These are phyloP conservation scores for Palythoa grandiflora DNA, from an alignment of 92 coral and sea anemone genomes.

Conservation along the genomic window DNA sequence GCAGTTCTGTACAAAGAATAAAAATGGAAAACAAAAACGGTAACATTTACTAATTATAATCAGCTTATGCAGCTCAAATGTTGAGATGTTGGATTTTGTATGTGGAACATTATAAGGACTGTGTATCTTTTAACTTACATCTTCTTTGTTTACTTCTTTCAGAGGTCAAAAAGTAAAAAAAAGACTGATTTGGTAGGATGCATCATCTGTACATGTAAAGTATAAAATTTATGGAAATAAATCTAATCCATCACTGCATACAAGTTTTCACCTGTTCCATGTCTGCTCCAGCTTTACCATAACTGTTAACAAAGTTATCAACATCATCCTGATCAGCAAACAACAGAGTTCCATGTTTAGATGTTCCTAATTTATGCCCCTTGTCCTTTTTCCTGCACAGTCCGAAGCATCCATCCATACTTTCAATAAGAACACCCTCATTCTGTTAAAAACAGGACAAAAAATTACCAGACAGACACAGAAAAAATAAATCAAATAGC, in stretches of 20 bases:
- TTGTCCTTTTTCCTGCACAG: slow-evolving; percentile 66
- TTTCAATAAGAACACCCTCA: slow-evolving; percentile 59
- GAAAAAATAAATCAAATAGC: too few relatives aligned
- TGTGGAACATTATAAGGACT: too few relatives aligned
- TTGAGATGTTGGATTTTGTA: background rate
- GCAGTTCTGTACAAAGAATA: slow-evolving; percentile 49
- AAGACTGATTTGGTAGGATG: background rate
- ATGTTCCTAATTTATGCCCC: slow-evolving; percentile 49
- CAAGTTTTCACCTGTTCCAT: slow-evolving; percentile 46
- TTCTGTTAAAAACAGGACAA: slow-evolving; percentile 36
- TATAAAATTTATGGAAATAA: background rate
- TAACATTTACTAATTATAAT: background rate
- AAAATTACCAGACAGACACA: background rate
- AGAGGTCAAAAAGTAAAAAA: background rate
- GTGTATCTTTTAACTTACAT: background rate
- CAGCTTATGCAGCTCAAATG: background rate
- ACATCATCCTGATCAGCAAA: slow-evolving; percentile 72
- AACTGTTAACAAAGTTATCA: slow-evolving; percentile 65
- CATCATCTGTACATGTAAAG: slow-evolving; percentile 14
- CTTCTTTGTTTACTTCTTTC: background rate
- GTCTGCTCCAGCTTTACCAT: slow-evolving; percentile 66
- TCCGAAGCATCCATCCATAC: slow-evolving; percentile 70
- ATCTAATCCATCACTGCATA: background rate
- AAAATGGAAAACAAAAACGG: background rate
- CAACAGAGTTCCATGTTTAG: slow-evolving; percentile 60